Evolutionary conservation across 1,140 invertebrate species (phyloP).

Genomic region (Drosophila carrolli): DNA sequence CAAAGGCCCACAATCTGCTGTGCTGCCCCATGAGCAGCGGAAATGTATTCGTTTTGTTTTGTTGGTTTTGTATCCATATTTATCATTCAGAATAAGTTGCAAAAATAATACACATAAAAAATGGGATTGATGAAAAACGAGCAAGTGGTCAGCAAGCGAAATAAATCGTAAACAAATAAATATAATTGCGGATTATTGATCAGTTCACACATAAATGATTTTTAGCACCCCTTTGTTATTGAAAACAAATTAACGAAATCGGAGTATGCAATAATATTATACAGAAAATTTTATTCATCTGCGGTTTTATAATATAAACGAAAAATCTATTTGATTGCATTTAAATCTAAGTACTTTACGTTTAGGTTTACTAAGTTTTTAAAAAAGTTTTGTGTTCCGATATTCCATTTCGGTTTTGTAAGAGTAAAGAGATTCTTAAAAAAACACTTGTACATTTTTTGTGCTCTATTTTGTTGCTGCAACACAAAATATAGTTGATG

Average conservation of each 20-base stretch:
- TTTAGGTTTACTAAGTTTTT: too few relatives aligned
- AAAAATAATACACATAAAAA: conserved; percentile 49
- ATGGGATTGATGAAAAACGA: conserved; percentile 31
- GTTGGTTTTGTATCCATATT: conserved; percentile 36
- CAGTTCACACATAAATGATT: background rate
- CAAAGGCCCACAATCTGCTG: conserved; percentile 37
- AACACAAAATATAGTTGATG: conserved; percentile 26
- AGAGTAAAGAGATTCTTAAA: too few relatives aligned
- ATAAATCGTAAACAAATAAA: conserved; percentile 18
- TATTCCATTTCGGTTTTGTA: too few relatives aligned
- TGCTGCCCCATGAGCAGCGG: conserved; percentile 52
- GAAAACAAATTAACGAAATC: background rate
- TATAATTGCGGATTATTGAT: conserved; percentile 5
- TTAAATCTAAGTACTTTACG: too few relatives aligned
- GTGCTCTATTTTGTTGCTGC: conserved; percentile 25
- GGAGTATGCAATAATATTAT: background rate
- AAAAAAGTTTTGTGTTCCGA: too few relatives aligned
- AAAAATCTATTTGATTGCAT: too few relatives aligned
- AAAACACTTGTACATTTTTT: background rate
- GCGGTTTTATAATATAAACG: too few relatives aligned
- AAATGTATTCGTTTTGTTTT: conserved; percentile 60
- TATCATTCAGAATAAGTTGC: conserved; percentile 44
- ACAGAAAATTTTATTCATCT: background rate
- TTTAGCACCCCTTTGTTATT: background rate
- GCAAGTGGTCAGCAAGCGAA: conserved; percentile 8